Base-by-base conservation (phyloP, 1,140 invertebrate genomes). In the Polypedilum pembai region DNA sequence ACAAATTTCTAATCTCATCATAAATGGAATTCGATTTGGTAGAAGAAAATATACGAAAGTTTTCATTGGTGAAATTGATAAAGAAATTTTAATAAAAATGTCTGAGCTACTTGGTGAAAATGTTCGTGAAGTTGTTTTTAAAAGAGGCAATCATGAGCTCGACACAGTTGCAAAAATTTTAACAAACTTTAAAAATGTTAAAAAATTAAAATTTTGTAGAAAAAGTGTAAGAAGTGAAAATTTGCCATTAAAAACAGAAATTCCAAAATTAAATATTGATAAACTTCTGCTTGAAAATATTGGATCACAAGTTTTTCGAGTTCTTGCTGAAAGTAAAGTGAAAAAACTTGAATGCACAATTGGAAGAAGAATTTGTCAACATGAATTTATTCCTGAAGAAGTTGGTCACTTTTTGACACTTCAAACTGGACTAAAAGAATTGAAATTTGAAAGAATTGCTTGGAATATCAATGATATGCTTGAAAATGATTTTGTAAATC, bases 331-430 rank as follows among this genome's bases (percentile, higher is more conserved):
- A 12, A n/a, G 12, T 1, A 56, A 12, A 15, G 45, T 56, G 1
- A 56, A 15, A 3, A 12, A 56, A 4, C 10, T 56, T n/a, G 45
- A 56, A 56, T 56, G 45, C n/a, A 56, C 45, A 56, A 56, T 56
- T 56, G 45, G 45, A 56, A 12, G 45, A 15, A 12, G 45, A 56
- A 56, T 56, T 56, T 56, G 45, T 56, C 45, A 56, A n/a, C 45
- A 56, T 56, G 45, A 56, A 56, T 56, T 56, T 12, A 56, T 56
- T n/a, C 45, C 45, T 4, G 45, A 56, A n/a, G 45, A 56, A 56
- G 12, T 56, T 56, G 45, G 45, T 56, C 45, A 56, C 8, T 56
- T 56, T 15, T 15, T 56, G 45, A 56, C 45, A 12, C 45, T 56
- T 4, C 45, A 56, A 56, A 56, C 12, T 56, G 45, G 15, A 1